Evolutionary conservation across 2,113 vertebrate species (phyloP).

Genomic region (Corythaixoides concolor): DNA sequence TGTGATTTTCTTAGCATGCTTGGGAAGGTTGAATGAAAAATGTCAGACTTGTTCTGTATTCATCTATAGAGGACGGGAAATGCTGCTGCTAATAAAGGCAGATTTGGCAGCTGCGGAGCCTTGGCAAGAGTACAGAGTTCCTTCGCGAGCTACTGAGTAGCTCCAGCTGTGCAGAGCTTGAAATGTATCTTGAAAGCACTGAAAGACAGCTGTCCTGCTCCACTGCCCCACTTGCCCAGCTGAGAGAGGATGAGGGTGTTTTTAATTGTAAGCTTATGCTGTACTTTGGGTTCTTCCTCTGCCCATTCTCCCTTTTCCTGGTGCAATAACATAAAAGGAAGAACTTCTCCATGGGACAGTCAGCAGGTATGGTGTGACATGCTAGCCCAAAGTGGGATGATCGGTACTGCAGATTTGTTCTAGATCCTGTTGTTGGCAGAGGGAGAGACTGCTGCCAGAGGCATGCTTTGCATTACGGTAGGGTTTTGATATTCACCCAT

Average conservation of each 20-base stretch:
- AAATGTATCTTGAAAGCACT: conserved; percentile 53
- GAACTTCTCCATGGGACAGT: background rate
- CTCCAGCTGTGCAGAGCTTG: conserved; percentile 70
- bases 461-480: background rate
- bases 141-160: conserved; percentile 60
- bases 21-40: conserved; percentile 31
- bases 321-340: background rate
- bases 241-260: background rate
- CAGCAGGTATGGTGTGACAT: background rate
- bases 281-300: background rate
- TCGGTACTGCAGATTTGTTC: background rate
- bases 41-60: conserved; percentile 51
- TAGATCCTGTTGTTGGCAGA: background rate
- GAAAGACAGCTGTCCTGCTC: conserved; percentile 64
- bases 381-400: background rate
- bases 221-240: conserved; percentile 21
- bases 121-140: conserved; percentile 66
- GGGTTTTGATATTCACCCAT: background rate
- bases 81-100: conserved; percentile 58
- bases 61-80: conserved; percentile 6
- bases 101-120: conserved; percentile 53
- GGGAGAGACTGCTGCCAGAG: background rate
- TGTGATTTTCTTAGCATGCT: background rate
- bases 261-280: background rate
- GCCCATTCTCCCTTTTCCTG: background rate